Evolutionary conservation across 2,113 vertebrate species (phyloP), one percentile per base, ranked within the genome.

Genomic region (Sphyrna mokarran): DNA sequence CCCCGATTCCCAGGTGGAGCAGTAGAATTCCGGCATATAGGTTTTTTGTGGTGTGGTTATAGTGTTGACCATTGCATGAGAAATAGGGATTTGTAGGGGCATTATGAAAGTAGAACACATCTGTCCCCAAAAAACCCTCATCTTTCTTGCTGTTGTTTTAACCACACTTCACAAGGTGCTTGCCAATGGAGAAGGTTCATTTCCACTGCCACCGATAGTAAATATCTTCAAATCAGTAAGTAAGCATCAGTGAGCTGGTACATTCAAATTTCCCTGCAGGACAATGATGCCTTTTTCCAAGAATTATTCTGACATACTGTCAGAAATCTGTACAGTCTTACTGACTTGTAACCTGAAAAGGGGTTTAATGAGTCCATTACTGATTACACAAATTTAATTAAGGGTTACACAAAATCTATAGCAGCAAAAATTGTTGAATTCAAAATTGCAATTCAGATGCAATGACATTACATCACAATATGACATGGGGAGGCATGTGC

Each of bases 81-180:
- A 94, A 94, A 94, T 94, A 94, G 91, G 91, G 91, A 94, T 94
- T 94, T 94, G 61, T 40, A 94, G 91, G 91, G 91, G 91, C 91
- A 94, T 94, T 94, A 94, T 94, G 91, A 94, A 94, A 69, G 10
- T 69, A 94, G 66, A 94, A 94, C 91, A 94, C 14, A 94, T 68
- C 91, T 94, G 91, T 69, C 91, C 91, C 87, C 91, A 94, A 94
- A 94, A 94, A 94, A 69, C 91, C 91, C 91, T 94, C 14, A 94
- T 70, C 37, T 69, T 94, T 94, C 91, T 94, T 94, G 90, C n/a
- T 94, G 90, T 54, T 87, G 85, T 37, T 94, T 63, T 40, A 94
- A 66, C 33, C 85, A 87, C 85, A 87, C 43, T 0, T 80, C 10
- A n/a, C 33, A 80, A n/a, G 33, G 22, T 66, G 61, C 90, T 69